Evolutionary conservation across 2,797 vertebrate species (phyloP), one percentile per base, ranked within the genome.

Genomic region (Enteromius unitaeniatus): DNA sequence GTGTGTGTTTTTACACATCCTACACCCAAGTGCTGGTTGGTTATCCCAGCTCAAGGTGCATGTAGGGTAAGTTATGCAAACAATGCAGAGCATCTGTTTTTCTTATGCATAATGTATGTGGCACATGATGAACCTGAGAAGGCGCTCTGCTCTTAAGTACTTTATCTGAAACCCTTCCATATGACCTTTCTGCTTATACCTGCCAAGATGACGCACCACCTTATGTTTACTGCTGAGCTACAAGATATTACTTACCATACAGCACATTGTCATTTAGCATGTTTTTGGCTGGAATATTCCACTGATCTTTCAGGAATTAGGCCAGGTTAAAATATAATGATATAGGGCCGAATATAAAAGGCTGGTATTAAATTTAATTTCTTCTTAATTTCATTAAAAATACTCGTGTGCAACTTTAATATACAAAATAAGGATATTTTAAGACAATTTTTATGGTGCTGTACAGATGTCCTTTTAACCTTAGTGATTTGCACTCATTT

Each of bases 41-140:
- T 55, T 72, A 70, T 68, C 70, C 21, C 64, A 83, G 55, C 80
- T 83, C 76, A 85, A 83, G 80, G 78, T 85, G 65, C 83, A 55
- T 84, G 85, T 80, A 82, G 79, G 80, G 37, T 67, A 89, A 83
- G 86, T 87, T 86, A 89, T 87, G 85, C 82, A 88, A 84, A 87
- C 85, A 67, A 86, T 47, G n/a, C 51, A 72, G 77, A 80, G 67
- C 82, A 79, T 84, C 85, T 88, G 82, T 84, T 87, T 78, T 83
- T 82, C 78, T 82, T 78, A 86, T 86, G 84, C 85, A 89, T 89
- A 79, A 89, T 89, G 88, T 85, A 88, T 86, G 76, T 84, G 83
- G 65, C 79, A 42, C 62, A 85, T 73, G 84, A 87, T 72, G 82
- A 85, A 82, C 53, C 68, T 60, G 78, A 78, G 74, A 85, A 75